Percentiles rank a stretch among this genome's conserved stretches.
phyloP scores from a whole-genome alignment of 2,888 invertebrate species.

The Clusia tigrina region DNA sequence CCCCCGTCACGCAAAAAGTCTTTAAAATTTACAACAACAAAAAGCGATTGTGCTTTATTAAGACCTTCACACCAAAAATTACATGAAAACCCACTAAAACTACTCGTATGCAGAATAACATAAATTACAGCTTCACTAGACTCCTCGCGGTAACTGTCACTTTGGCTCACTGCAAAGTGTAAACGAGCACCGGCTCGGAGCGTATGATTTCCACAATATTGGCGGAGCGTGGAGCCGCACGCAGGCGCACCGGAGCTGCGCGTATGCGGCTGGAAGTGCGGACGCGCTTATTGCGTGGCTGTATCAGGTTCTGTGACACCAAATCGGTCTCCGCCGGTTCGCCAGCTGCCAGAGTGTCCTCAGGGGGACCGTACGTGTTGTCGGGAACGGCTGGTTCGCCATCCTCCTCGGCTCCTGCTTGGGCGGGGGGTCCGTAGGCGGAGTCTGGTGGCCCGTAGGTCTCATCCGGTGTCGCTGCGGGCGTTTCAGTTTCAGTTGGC shows the following conservation, averaged over 20 bases:
- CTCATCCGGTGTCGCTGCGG: constrained; percentile 41
- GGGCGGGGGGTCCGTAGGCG: constrained; percentile 42
- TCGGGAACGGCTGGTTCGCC: background rate
- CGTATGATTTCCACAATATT: constrained; percentile 43
- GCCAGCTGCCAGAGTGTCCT: background rate
- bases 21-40: too few species aligned
- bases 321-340: background rate
- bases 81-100: too few species aligned
- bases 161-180: constrained; percentile 40
- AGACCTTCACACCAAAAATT: too few species aligned
- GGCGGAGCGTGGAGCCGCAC: background rate
- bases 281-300: background rate
- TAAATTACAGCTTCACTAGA: too few species aligned
- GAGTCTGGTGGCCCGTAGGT: constrained; percentile 47
- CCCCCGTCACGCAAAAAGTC: too few species aligned
- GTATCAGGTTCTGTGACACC: background rate
- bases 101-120: too few species aligned
- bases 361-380: background rate
- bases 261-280: background rate
- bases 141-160: too few species aligned
- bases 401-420: background rate
- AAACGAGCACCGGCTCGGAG: constrained; percentile 49
- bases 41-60: too few species aligned
- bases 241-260: background rate
- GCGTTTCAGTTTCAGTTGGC: constrained; percentile 42